phyloP scores from a whole-genome alignment of 2,113 vertebrate genomes.

The Leucosticte australis region DNA sequence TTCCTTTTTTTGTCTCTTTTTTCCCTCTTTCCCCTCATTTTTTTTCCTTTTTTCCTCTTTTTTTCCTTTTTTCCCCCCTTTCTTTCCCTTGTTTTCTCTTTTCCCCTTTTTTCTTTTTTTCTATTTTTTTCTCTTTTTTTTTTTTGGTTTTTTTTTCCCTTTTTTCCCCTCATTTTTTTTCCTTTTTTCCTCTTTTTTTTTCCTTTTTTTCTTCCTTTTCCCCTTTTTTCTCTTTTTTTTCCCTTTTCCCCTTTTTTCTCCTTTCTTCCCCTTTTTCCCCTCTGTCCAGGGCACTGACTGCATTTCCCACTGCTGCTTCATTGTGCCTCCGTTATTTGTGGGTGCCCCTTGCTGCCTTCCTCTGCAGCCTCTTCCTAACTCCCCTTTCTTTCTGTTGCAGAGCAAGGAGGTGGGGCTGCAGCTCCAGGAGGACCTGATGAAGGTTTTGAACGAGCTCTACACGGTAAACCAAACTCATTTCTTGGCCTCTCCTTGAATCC shows the following conservation, averaged over 20 bases:
- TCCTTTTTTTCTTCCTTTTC: too few relatives aligned
- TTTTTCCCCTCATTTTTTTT: too few relatives aligned
- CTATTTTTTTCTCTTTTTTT: rapidly evolving
- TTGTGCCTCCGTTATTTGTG: not conserved
- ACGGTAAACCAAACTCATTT: conserved; percentile 79
- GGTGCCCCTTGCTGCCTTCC: not conserved
- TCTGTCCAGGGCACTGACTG: not conserved
- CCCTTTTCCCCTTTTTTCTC: too few relatives aligned
- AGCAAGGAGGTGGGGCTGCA: conserved; percentile 97
- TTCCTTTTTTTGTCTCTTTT: too few relatives aligned
- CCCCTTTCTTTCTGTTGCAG: conserved; percentile 77
- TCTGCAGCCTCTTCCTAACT: conserved; percentile 7
- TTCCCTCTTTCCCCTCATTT: too few relatives aligned
- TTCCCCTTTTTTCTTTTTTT: too few relatives aligned
- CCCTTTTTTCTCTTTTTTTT: too few relatives aligned
- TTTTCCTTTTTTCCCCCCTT: too few relatives aligned
- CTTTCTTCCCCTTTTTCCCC: too few relatives aligned
- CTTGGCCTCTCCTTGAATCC: conserved; percentile 8
- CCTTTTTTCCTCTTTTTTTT: too few relatives aligned
- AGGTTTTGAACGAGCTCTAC: conserved; percentile 95
- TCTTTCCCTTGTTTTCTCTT: too few relatives aligned
- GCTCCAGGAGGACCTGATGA: conserved; percentile 97
- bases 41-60: too few relatives aligned
- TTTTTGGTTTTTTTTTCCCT: rapidly evolving
- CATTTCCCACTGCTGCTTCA: conserved; percentile 35